Conservation (phyloP, 2,113 vertebrate genomes). For the Parotia lawesii region DNA sequence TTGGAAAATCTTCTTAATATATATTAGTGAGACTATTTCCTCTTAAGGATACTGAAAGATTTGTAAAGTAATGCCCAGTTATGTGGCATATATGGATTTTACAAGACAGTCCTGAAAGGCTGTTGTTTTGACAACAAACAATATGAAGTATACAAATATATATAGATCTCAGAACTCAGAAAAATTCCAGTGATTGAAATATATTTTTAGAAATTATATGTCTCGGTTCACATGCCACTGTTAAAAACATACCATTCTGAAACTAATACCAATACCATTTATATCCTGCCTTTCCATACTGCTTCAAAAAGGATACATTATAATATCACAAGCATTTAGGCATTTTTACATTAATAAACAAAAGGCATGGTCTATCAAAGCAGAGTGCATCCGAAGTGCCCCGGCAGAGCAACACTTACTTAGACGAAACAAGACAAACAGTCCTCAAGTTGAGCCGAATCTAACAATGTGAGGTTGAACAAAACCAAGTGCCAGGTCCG, state of each 20-base stretch:
- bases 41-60: not conserved
- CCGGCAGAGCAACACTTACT: not conserved
- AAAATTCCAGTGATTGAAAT: not conserved
- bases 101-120: not conserved
- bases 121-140: not conserved
- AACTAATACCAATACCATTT: not conserved
- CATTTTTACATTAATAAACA: not conserved
- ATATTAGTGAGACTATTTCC: not conserved
- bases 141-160: not conserved
- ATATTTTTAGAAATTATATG: not conserved
- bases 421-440: not conserved
- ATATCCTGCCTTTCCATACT: not conserved
- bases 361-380: not conserved
- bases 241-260: not conserved
- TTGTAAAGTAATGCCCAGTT: not conserved
- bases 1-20: not conserved
- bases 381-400: not conserved
- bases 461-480: not conserved
- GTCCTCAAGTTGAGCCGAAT: not conserved
- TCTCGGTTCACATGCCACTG: not conserved
- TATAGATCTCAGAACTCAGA: not conserved
- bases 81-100: not conserved
- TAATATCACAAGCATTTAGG: not conserved
- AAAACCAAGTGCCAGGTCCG: rapidly evolving
- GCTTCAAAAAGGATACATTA: not conserved